phyloP scores from a whole-genome alignment of 2,113 vertebrate genomes.

The Sinosuthora webbiana region DNA sequence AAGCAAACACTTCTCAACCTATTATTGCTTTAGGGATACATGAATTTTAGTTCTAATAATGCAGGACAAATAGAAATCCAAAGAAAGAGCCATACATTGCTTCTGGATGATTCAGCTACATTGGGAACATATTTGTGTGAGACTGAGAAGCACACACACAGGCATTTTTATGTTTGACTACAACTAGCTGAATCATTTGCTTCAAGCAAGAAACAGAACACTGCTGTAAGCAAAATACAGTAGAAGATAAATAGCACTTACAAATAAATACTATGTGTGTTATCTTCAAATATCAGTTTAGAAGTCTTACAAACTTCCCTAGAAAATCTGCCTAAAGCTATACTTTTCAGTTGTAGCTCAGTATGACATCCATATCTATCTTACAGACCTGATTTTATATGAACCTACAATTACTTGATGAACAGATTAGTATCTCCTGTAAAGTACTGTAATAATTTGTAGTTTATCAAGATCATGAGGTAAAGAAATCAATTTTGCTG shows the following conservation, averaged over 20 bases:
- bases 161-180: background rate
- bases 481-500: background rate
- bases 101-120: background rate
- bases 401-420: background rate
- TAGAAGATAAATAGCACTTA: background rate
- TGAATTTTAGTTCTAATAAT: background rate
- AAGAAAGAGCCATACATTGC: background rate
- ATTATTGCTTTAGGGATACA: background rate
- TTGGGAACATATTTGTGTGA: background rate
- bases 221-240: background rate
- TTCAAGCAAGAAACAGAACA: background rate
- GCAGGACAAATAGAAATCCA: background rate
- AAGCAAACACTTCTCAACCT: background rate
- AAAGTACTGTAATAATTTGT: background rate
- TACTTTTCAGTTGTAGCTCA: background rate
- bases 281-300: background rate
- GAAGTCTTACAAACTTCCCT: background rate
- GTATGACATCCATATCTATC: background rate
- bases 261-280: background rate
- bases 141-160: background rate
- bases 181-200: background rate
- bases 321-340: background rate
- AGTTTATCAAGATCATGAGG: background rate
- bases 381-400: background rate
- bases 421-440: background rate